Conservation (phyloP, 2,113 vertebrate species). For the Engraulis encrasicolus region DNA sequence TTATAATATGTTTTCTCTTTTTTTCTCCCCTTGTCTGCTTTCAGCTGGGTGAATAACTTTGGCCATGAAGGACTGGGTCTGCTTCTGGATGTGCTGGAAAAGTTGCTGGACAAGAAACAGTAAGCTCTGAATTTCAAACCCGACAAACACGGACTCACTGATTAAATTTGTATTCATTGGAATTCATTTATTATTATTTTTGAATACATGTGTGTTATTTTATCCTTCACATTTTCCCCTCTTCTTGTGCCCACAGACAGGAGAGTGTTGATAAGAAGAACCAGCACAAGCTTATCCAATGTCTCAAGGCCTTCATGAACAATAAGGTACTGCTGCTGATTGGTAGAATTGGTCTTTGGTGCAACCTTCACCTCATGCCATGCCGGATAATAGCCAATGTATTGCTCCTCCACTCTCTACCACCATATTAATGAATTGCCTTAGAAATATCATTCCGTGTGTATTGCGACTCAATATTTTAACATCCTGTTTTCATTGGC, state of each 20-base stretch:
- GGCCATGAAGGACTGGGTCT: constrained; percentile 96
- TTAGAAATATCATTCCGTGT: background rate
- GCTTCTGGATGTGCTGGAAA: constrained; percentile 90
- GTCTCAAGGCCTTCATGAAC: constrained; percentile 99
- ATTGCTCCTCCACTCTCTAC: background rate
- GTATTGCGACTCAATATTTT: background rate
- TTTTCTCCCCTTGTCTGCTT: constrained; percentile 43
- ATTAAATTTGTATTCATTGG: background rate
- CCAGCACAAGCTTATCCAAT: constrained; percentile 98
- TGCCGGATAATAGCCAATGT: background rate
- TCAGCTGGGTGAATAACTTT: constrained; percentile 98
- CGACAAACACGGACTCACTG: background rate
- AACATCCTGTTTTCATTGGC: background rate
- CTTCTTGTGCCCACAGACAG: constrained; percentile 75
- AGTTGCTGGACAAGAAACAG: constrained; percentile 96
- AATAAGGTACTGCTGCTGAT: constrained; percentile 85
- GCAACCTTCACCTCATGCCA: background rate
- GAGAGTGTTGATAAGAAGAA: constrained; percentile 95
- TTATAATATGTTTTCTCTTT: constrained; percentile 30
- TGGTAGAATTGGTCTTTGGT: background rate
- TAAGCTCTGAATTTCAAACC: constrained; percentile 70
- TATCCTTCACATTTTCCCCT: background rate
- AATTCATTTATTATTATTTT: constrained; percentile 11
- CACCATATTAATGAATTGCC: background rate
- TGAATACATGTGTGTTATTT: background rate